Percentiles rank a stretch among this genome's conserved stretches.
Evolutionary conservation across 2,797 vertebrate species (phyloP).

Genomic region (Trichosurus vulpecula): DNA sequence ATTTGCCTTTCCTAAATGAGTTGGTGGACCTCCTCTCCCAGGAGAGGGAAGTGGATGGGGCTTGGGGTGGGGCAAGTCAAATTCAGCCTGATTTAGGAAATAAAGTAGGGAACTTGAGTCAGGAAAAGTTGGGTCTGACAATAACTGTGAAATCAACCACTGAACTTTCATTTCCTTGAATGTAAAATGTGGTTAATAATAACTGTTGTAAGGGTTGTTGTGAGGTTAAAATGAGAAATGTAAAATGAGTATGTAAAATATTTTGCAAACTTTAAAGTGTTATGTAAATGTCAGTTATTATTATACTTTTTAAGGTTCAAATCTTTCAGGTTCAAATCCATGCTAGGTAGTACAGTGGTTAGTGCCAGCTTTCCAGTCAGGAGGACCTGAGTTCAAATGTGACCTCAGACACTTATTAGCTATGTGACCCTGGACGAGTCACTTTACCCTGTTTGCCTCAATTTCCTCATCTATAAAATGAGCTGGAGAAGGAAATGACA

Average conservation of each 20-base stretch:
- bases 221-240: background rate
- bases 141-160: background rate
- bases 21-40: background rate
- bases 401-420: too few species aligned
- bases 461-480: too few species aligned
- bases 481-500: too few species aligned
- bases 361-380: too few species aligned
- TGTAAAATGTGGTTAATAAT: background rate
- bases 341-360: too few species aligned
- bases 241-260: background rate
- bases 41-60: background rate
- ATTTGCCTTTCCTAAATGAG: background rate
- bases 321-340: too few species aligned
- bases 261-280: background rate
- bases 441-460: too few species aligned
- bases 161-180: background rate
- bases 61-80: background rate
- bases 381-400: too few species aligned
- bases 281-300: background rate
- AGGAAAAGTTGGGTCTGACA: background rate
- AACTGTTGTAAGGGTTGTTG: background rate
- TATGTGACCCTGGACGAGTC: too few species aligned
- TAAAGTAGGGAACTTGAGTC: background rate
- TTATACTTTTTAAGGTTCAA: background rate
- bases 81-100: background rate